A percentile compares a stretch with the other conserved stretches of the same genome.
These are phyloP conservation scores for Odontothrips loti DNA, from an alignment of 2,888 invertebrate species.

Conservation along the genomic window DNA sequence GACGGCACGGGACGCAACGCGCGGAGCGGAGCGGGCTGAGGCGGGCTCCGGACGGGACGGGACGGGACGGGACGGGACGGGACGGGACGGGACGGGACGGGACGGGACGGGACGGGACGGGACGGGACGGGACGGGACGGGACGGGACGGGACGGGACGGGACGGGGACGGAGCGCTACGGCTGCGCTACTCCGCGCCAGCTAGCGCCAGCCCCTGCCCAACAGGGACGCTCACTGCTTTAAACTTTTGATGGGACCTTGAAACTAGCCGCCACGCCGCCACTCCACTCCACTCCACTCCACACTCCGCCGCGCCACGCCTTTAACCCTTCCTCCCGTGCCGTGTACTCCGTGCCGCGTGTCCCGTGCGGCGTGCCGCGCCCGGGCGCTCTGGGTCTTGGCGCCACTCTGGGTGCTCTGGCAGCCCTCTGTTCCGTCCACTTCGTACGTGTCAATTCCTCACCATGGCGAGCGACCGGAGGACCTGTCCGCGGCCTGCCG, in stretches of 20 bases:
- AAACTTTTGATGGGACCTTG: constrained; percentile 17
- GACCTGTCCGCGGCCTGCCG: too few relatives aligned
- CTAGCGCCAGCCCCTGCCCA: not conserved
- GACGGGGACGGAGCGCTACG: not conserved
- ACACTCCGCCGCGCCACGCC: not conserved
- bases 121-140: not conserved
- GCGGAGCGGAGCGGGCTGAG: not conserved
- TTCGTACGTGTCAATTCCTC: too few relatives aligned
- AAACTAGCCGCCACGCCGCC: not conserved
- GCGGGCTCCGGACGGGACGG: not conserved
- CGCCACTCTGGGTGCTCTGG: too few relatives aligned
- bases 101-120: not conserved
- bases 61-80: not conserved
- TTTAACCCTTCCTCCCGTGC: too few relatives aligned
- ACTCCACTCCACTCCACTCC: not conserved
- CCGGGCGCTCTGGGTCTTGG: too few relatives aligned
- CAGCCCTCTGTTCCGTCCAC: too few relatives aligned
- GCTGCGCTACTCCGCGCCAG: not conserved
- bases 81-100: not conserved
- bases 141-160: not conserved
- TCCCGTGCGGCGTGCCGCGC: too few relatives aligned
- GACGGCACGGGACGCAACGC: not conserved
- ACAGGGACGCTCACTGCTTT: not conserved
- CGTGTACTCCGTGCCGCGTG: too few relatives aligned
- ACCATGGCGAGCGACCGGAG: too few relatives aligned